Conservation (phyloP, 2,888 invertebrate species). For the Drosophila paracracens region DNA sequence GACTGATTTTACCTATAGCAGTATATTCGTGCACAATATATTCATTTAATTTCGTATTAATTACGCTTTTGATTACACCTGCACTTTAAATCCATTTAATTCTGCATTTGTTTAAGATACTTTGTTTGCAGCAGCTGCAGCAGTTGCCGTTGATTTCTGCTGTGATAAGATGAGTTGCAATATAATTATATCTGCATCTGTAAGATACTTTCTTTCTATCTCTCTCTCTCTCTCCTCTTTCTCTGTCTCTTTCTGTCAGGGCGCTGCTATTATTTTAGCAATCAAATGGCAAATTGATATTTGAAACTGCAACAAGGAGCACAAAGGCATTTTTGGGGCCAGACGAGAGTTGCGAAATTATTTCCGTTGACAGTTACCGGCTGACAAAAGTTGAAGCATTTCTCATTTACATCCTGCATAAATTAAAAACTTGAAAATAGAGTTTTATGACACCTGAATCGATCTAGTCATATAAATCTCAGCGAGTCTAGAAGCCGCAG, state of each 20-base stretch:
- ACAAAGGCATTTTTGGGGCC: constrained; percentile 23
- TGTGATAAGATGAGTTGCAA: background rate
- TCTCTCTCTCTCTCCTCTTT: too few species aligned
- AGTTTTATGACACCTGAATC: background rate
- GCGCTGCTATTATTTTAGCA: constrained; percentile 26
- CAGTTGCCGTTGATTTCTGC: constrained; percentile 11
- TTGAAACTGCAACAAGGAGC: constrained; percentile 46
- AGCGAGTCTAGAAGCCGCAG: background rate
- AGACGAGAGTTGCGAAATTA: constrained; percentile 36
- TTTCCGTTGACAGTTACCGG: constrained; percentile 57
- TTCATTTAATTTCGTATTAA: constrained; percentile 31
- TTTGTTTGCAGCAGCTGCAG: background rate
- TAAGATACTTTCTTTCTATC: background rate
- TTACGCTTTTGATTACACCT: constrained; percentile 18
- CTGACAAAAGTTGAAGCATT: constrained; percentile 33
- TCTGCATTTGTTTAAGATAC: constrained; percentile 20
- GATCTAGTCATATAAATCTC: background rate
- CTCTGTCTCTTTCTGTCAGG: too few species aligned
- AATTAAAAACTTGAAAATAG: background rate
- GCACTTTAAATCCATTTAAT: constrained; percentile 14
- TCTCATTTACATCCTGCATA: constrained; percentile 4
- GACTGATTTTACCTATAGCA: background rate
- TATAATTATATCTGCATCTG: background rate
- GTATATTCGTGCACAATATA: background rate
- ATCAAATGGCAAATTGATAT: constrained; percentile 64